phyloP scores from a whole-genome alignment of 2,113 vertebrate species.

The Suricata suricatta region DNA sequence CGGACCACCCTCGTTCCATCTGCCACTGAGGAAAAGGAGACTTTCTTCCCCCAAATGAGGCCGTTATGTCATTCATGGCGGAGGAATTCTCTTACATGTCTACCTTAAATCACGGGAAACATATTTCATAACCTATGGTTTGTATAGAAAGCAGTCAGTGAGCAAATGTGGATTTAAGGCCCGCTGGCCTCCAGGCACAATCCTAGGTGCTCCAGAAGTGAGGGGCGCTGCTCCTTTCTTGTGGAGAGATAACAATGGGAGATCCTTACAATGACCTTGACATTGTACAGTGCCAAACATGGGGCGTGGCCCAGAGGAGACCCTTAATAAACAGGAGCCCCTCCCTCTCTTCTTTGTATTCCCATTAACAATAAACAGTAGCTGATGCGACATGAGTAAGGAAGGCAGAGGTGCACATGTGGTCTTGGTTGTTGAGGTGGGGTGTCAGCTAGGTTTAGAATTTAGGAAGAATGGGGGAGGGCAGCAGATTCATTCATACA shows the following conservation, averaged over 20 bases:
- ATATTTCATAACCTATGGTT: neutral
- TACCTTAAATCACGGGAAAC: neutral
- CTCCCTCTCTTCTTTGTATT: neutral
- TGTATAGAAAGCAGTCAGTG: neutral
- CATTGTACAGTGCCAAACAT: neutral
- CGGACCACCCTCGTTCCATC: neutral
- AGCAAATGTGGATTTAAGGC: neutral
- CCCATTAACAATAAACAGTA: neutral
- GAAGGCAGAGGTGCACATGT: neutral
- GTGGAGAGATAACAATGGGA: neutral
- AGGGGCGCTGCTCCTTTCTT: accelerated
- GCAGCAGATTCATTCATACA: accelerated
- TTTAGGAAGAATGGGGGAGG: neutral
- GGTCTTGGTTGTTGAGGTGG: neutral
- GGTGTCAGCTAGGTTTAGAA: neutral
- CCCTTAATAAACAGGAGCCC: neutral
- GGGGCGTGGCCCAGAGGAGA: neutral
- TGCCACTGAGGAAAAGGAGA: neutral
- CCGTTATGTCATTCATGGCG: accelerated
- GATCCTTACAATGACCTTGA: neutral
- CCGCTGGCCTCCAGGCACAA: accelerated
- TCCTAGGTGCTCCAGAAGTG: neutral
- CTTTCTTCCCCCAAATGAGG: too few relatives aligned
- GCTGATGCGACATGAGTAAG: neutral
- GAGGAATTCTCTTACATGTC: neutral